Conservation (phyloP, 2,797 vertebrate species). For the Fringilla coelebs region DNA sequence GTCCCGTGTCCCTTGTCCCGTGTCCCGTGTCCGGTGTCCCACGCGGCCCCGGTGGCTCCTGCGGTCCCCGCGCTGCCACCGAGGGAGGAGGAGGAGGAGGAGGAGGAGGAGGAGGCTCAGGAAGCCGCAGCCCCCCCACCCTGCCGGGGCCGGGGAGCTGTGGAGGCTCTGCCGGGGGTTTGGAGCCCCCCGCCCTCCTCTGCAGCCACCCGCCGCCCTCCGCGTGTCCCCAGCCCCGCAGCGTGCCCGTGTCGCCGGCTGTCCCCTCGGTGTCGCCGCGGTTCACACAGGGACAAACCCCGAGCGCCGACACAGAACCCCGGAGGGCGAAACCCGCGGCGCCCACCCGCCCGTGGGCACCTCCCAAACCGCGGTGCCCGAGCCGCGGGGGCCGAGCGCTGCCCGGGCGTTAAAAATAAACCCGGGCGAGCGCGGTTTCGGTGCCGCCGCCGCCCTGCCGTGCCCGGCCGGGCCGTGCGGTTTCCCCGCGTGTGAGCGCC, state of each 20-base stretch:
- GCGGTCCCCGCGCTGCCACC: not conserved
- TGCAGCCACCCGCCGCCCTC: not conserved
- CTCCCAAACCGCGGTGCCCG: not conserved
- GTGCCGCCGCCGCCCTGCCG: not conserved
- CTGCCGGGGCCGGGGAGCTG: not conserved
- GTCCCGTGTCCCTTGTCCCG: not conserved
- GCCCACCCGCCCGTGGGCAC: fast-evolving
- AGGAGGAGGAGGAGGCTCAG: no score
- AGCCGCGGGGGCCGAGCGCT: not conserved
- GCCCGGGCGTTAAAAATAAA: slow-evolving; percentile 1
- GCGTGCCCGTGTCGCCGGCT: no score
- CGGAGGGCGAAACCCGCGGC: not conserved
- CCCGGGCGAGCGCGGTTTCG: not conserved
- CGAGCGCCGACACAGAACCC: not conserved
- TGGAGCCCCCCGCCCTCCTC: not conserved
- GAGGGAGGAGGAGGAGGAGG: no score
- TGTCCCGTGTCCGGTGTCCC: no score
- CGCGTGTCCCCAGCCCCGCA: no score
- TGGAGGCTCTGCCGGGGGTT: not conserved
- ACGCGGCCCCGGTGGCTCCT: not conserved
- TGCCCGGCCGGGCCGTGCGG: slow-evolving; percentile 8
- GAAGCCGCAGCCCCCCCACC: no score
- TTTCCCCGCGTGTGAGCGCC: not conserved
- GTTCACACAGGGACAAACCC: not conserved
- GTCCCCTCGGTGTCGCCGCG: not conserved